A percentile compares a stretch with the other conserved stretches of the same genome.
Conservation (phyloP, 2,888 invertebrate species). For the Apomyelois bistriatella region DNA sequence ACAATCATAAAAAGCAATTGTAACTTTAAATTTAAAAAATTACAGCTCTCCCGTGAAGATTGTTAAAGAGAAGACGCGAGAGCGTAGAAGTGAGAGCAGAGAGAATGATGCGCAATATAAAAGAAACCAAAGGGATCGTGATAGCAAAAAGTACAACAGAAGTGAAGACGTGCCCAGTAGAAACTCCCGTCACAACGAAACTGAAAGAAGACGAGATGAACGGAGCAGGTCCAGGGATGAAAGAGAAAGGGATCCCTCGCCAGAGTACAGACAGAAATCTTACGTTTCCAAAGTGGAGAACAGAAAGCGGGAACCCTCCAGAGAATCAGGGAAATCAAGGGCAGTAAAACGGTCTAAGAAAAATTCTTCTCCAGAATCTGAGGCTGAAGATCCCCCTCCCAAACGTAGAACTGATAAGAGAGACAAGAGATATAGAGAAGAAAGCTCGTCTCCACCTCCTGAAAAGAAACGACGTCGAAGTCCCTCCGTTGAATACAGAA, state of each 20-base stretch:
- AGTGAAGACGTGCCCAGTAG: constrained; percentile 36
- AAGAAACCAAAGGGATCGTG: constrained; percentile 65
- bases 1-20: neutral
- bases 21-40: constrained; percentile 19
- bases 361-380: constrained; percentile 47
- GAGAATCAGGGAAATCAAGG: constrained; percentile 40
- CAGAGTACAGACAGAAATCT: constrained; percentile 50
- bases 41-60: constrained; percentile 66
- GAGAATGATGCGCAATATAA: constrained; percentile 52
- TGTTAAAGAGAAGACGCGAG: constrained; percentile 50
- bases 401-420: constrained; percentile 40
- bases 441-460: constrained; percentile 53
- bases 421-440: constrained; percentile 43
- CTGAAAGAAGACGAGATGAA: constrained; percentile 44
- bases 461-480: constrained; percentile 57
- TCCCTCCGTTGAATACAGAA: constrained; percentile 43
- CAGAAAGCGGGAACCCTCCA: constrained; percentile 44
- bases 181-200: constrained; percentile 35
- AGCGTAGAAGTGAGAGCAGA: constrained; percentile 52
- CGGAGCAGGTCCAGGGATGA: constrained; percentile 41
- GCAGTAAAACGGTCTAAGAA: constrained; percentile 42
- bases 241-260: constrained; percentile 39
- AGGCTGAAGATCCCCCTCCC: constrained; percentile 36
- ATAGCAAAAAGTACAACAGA: constrained; percentile 64
- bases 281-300: constrained; percentile 59